These are phyloP conservation scores for Nematopogon swammerdamellus DNA, from an alignment of 2,888 invertebrate genomes.

Conservation along the genomic window DNA sequence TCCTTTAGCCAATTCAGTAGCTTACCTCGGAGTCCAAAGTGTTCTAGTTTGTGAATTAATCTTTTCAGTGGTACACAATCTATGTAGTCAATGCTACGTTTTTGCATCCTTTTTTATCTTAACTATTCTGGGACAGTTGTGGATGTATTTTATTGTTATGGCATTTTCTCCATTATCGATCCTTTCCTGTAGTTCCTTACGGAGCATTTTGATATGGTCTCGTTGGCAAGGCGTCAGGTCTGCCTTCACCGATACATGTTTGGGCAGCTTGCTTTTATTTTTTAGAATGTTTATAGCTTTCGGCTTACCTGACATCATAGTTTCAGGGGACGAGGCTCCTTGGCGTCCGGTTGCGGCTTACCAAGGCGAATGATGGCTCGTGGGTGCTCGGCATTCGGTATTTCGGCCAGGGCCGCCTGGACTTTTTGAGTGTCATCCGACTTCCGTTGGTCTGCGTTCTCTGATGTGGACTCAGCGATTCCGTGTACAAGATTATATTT, in stretches of 20 bases:
- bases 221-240: neutral
- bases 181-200: neutral
- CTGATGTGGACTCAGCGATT: too few relatives aligned
- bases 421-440: too few relatives aligned
- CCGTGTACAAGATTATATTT: too few relatives aligned
- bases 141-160: conserved; percentile 2
- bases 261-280: conserved; percentile 1
- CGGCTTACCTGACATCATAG: conserved; percentile 1
- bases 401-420: too few relatives aligned
- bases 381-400: neutral
- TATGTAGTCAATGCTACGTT: too few relatives aligned
- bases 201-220: neutral
- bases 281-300: neutral
- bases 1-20: too few relatives aligned
- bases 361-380: neutral
- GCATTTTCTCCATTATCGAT: neutral
- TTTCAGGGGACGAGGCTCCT: neutral
- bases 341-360: neutral
- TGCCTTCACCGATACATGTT: neutral
- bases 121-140: neutral
- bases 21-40: too few relatives aligned
- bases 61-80: too few relatives aligned
- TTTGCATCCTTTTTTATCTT: neutral
- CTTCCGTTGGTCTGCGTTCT: too few relatives aligned
- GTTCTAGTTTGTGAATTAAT: too few relatives aligned